Base-by-base conservation (phyloP, 2,113 vertebrate genomes). In the Dolichallabes microphthalmus region DNA sequence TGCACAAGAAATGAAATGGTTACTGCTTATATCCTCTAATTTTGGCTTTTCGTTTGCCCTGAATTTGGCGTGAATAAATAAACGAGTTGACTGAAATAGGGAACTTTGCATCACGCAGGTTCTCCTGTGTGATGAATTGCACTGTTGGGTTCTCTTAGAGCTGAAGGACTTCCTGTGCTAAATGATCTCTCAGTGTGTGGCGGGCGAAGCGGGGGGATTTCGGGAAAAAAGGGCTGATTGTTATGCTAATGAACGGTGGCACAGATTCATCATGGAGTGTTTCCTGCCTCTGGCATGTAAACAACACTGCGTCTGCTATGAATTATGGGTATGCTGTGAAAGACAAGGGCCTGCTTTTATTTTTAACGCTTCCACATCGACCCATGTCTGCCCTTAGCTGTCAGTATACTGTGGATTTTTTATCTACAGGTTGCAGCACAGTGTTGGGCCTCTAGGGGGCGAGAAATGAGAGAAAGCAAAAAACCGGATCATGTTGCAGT, bases 261-360 rank as follows among this genome's bases (percentile, higher is more conserved):
- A 81, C 60, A 63, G 60, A 81, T 81, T 81, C 79, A 81, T 81
- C 79, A 81, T 81, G 22, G 27, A 81, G 79, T 81, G 79, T 63
- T 81, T 81, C 79, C 79, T 81, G 79, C 79, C 79, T 52, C 60
- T 81, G 79, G 79, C 79, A 81, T 64, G 79, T 81, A 81, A 81
- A 81, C 79, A 81, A 52, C 79, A 50, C 79, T 10, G 78, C 78
- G n/a, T 63, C 45, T 3, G 39, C 60, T 63, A 81, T 81, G 79
- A 81, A 81, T 81, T 81, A 81, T 81, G 79, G 60, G 39, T 50
- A 63, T 39, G 64, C 17, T n/a, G 4, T 81, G 35, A 80, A 64
- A 80, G 79, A 64, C 79, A 81, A 81, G 79, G 39, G 52, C 35
- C 20, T 80, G 78, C 22, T 52, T 64, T 81, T 52, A 64, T 64